Percentiles rank a stretch among this genome's conserved stretches.
Evolutionary conservation across 2,888 invertebrate genomes (phyloP).

Genomic region (Caenorhabditis wallacei): DNA sequence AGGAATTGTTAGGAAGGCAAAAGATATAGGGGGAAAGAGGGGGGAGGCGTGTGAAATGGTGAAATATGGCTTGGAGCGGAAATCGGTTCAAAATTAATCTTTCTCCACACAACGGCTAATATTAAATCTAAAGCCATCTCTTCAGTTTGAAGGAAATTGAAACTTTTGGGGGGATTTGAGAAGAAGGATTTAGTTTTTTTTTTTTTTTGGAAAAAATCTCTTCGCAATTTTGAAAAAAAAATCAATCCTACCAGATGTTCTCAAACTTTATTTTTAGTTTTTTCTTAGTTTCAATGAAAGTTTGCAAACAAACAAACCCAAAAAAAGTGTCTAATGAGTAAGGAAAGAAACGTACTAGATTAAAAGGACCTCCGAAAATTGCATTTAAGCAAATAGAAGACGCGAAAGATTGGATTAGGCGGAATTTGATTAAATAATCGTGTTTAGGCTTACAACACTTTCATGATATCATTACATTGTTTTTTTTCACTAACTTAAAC

Average conservation of each 20-base stretch:
- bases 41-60: conserved; percentile 44
- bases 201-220: too few relatives aligned
- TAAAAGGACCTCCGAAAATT: conserved; percentile 11
- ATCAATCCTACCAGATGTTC: too few relatives aligned
- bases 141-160: conserved; percentile 12
- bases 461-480: neutral
- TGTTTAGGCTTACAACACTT: conserved; percentile 32
- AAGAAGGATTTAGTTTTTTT: neutral
- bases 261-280: neutral
- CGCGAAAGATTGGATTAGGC: conserved; percentile 14
- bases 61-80: conserved; percentile 36
- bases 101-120: conserved; percentile 19
- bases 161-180: conserved; percentile 19
- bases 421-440: conserved; percentile 29
- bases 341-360: neutral
- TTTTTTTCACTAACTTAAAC: neutral
- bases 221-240: too few relatives aligned
- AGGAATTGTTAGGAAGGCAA: conserved; percentile 22
- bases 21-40: neutral
- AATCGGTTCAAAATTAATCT: conserved; percentile 60
- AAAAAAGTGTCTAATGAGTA: conserved; percentile 6
- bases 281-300: neutral
- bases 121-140: conserved; percentile 19
- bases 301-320: neutral
- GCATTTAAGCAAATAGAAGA: conserved; percentile 7